Evolutionary conservation across 1,140 invertebrate species (phyloP).

Genomic region (Eriocheir sinensis): DNA sequence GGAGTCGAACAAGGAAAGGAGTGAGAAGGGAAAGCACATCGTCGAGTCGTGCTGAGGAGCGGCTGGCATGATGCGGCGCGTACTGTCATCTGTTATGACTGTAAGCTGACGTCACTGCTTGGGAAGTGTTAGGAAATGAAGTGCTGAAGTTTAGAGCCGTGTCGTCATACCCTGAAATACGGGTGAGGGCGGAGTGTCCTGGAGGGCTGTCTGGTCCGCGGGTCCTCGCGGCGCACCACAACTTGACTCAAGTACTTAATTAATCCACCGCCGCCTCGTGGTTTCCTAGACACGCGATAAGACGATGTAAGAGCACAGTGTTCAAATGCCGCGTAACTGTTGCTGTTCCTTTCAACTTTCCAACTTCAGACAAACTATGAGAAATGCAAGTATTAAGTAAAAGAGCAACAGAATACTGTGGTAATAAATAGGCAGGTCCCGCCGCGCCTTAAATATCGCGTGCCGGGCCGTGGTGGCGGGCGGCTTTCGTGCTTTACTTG

Average conservation of each 20-base stretch:
- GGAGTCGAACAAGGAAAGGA: no score
- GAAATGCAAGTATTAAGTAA: neutral
- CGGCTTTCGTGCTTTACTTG: neutral
- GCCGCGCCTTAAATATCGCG: neutral
- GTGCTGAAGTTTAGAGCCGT: neutral
- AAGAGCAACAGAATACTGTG: neutral
- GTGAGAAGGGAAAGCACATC: neutral
- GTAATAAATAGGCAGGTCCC: neutral
- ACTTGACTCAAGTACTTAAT: constrained; percentile 5
- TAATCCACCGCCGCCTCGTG: neutral
- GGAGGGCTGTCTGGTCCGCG: neutral
- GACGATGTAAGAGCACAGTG: neutral
- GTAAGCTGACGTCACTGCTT: neutral
- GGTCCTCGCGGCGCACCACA: neutral
- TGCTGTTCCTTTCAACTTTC: neutral
- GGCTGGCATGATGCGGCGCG: neutral
- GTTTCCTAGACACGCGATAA: neutral
- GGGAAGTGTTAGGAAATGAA: neutral
- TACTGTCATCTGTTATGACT: neutral
- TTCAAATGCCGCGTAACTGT: neutral
- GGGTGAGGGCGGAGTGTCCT: neutral
- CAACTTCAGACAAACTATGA: neutral
- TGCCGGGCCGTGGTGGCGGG: neutral
- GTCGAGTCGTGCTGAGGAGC: neutral
- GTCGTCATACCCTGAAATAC: neutral